Conservation (phyloP, 2,113 vertebrate genomes). For the Pseudonaja textilis region DNA sequence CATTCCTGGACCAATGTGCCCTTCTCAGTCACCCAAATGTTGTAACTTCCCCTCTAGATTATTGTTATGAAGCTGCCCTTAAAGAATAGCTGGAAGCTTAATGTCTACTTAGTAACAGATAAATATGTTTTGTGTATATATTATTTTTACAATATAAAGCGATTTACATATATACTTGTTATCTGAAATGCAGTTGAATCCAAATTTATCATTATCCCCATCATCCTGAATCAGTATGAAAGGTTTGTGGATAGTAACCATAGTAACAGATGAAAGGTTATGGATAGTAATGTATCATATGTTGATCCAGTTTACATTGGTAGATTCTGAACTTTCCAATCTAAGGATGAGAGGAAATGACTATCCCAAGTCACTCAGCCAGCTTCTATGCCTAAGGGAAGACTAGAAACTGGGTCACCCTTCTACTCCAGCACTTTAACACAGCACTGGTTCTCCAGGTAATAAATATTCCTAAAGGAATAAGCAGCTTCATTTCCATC, state of each 20-base stretch:
- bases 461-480: neutral
- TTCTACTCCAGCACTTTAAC: neutral
- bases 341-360: neutral
- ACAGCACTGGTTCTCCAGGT: neutral
- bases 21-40: too few relatives aligned
- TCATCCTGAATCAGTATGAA: neutral
- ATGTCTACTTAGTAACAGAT: neutral
- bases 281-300: neutral
- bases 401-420: neutral
- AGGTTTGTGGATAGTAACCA: too few relatives aligned
- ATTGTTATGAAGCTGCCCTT: too few relatives aligned
- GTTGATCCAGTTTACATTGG: neutral
- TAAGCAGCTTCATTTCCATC: neutral
- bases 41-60: too few relatives aligned
- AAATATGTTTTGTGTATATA: neutral
- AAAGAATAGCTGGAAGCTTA: too few relatives aligned
- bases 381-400: neutral
- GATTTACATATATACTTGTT: neutral
- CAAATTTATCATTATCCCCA: neutral
- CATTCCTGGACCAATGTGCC: too few relatives aligned
- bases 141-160: neutral
- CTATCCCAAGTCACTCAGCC: neutral
- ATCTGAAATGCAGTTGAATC: neutral
- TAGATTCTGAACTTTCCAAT: neutral
- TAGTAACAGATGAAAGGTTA: neutral